Conservation (phyloP, 2,888 invertebrate species). For the Mimumesa dahlbomi region DNA sequence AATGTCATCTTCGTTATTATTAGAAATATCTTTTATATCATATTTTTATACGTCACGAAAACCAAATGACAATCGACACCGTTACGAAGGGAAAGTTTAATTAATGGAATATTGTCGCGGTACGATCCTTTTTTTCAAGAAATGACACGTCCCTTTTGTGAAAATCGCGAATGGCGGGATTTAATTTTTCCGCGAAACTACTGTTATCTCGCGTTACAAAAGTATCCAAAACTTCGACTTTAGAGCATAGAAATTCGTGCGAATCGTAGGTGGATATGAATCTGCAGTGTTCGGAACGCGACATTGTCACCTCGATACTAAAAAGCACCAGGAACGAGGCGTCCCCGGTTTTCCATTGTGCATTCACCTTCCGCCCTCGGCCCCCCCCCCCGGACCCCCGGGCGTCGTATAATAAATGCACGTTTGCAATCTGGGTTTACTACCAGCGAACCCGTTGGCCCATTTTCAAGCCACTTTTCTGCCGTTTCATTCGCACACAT, state of each 20-base stretch:
- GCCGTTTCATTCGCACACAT: conserved; percentile 58
- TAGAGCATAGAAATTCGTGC: too few relatives aligned
- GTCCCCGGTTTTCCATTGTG: conserved; percentile 48
- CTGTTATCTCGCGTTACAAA: too few relatives aligned
- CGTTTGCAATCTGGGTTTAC: conserved; percentile 73
- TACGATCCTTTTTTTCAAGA: too few relatives aligned
- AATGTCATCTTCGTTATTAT: too few relatives aligned
- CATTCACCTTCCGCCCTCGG: conserved; percentile 14
- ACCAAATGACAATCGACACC: too few relatives aligned
- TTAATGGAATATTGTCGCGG: too few relatives aligned
- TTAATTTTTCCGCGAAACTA: too few relatives aligned
- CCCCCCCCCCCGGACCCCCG: conserved; percentile 4
- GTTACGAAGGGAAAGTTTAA: too few relatives aligned
- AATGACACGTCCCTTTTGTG: too few relatives aligned
- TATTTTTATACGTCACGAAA: too few relatives aligned
- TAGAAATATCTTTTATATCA: too few relatives aligned
- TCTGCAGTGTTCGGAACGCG: conserved; percentile 29
- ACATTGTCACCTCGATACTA: conserved; percentile 56
- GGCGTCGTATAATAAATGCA: conserved; percentile 61
- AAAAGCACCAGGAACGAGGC: conserved; percentile 53
- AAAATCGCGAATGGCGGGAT: too few relatives aligned
- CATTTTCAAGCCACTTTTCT: conserved; percentile 73
- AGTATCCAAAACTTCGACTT: background rate
- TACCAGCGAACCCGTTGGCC: conserved; percentile 71
- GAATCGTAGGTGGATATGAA: conserved; percentile 18